These are phyloP conservation scores for Limnephilus marmoratus DNA, from an alignment of 2,888 invertebrate species.

Conservation along the genomic window DNA sequence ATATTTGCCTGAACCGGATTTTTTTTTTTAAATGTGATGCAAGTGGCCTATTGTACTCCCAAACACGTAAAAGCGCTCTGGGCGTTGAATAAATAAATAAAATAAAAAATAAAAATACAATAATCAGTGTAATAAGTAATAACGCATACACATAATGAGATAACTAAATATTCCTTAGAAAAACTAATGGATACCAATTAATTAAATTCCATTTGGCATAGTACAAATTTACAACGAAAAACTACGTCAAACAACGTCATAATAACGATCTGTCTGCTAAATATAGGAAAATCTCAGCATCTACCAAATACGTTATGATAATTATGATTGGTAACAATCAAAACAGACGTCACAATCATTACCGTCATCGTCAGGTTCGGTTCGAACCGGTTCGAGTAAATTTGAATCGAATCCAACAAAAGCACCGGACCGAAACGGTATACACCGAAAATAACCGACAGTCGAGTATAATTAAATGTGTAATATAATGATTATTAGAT, in stretches of 20 bases:
- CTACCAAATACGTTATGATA: not conserved
- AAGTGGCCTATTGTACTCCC: too few relatives aligned
- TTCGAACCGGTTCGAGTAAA: not conserved
- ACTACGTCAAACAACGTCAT: not conserved
- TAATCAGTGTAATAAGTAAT: too few relatives aligned
- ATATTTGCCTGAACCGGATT: too few relatives aligned
- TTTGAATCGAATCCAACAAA: not conserved
- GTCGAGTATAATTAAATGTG: not conserved
- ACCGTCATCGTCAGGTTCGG: not conserved
- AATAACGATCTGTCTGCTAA: not conserved
- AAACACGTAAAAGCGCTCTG: too few relatives aligned
- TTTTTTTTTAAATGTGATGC: too few relatives aligned
- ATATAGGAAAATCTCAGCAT: not conserved
- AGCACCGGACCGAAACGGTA: not conserved
- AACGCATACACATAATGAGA: too few relatives aligned
- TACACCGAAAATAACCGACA: not conserved
- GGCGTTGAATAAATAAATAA: too few relatives aligned
- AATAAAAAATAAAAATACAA: too few relatives aligned
- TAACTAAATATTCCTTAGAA: too few relatives aligned
- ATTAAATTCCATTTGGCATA: not conserved
- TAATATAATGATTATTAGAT: not conserved
- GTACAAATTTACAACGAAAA: not conserved
- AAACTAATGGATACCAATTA: not conserved
- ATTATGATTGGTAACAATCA: not conserved
- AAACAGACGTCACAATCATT: not conserved